Evolutionary conservation across 2,113 vertebrate genomes (phyloP), one percentile per base, ranked within the genome.

Genomic region (Caracal caracal): DNA sequence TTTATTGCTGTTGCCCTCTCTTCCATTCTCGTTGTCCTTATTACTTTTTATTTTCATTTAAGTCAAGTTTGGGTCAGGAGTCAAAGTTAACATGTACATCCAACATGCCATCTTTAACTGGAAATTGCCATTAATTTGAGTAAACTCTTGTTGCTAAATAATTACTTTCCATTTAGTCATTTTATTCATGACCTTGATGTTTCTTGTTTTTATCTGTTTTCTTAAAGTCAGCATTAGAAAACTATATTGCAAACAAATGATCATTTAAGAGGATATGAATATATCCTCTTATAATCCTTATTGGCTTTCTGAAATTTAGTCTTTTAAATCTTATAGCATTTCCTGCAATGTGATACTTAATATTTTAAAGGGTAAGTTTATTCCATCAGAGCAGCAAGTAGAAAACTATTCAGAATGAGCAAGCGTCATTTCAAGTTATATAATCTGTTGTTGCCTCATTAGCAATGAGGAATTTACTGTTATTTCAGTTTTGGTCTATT

Each of bases 111-210:
- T 71, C 76, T 89, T 71, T 88, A 49, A 71, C 68, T 87, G n/a
- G 59, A 96, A 93, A 68, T 65, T 80, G n/a, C 24, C 70, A 56
- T 59, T 95, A 87, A 82, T 66, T 91, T 79, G 49, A 80, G 22
- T 91, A 56, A 66, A 47, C 71, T 88, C 49, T 88, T 85, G 19
- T 82, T 94, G 70, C 16, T 84, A 65, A 87, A 85, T 88, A n/a
- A 35, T 89, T 90, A 35, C 30, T 78, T 85, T 94, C 19, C 63
- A 81, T 85, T 82, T 95, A 40, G 65, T 88, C 5, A 66, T 92
- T 93, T 93, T 92, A 93, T 90, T 88, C 5, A 66, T 93, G 35
- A 81, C 35, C 9, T 75, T 87, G 37, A 76, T 97, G 40, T 86
- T 92, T 95, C 43, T 81, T 80, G 40, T 93, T 95, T 88, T 88